phyloP scores from a whole-genome alignment of 1,140 invertebrate species.

The Bombus waltoni region DNA sequence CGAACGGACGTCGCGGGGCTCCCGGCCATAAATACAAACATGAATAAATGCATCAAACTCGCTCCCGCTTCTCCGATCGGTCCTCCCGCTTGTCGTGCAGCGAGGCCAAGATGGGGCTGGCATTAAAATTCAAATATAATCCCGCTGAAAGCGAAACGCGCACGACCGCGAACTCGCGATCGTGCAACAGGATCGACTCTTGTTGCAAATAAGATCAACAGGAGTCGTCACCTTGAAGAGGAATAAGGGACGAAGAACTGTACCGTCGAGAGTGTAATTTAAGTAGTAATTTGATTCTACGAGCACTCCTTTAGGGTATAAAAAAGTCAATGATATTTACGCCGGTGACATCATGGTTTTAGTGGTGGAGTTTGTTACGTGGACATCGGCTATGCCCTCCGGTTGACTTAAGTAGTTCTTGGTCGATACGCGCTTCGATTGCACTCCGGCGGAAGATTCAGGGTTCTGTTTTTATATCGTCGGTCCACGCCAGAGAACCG shows the following conservation, averaged over 20 bases:
- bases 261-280: neutral
- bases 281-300: neutral
- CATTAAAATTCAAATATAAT: slow-evolving; percentile 79
- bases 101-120: slow-evolving; percentile 6
- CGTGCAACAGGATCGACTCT: neutral
- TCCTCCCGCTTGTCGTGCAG: slow-evolving; percentile 52
- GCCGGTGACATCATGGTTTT: too few relatives aligned
- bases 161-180: neutral
- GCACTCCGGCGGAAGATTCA: too few relatives aligned
- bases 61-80: slow-evolving; percentile 59
- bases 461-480: too few relatives aligned
- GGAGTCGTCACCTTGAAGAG: neutral
- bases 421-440: too few relatives aligned
- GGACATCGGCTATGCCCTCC: too few relatives aligned
- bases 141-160: slow-evolving; percentile 63
- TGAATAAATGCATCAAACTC: slow-evolving; percentile 78
- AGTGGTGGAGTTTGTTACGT: too few relatives aligned
- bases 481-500: too few relatives aligned
- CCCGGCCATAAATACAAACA: slow-evolving; percentile 74
- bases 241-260: neutral
- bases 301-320: too few relatives aligned
- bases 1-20: neutral
- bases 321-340: too few relatives aligned
- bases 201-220: neutral
- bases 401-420: too few relatives aligned